Percentiles rank a stretch among this genome's conserved stretches.
Conservation (phyloP, 2,797 vertebrate species). For the Ptychobarbus kaznakovi region DNA sequence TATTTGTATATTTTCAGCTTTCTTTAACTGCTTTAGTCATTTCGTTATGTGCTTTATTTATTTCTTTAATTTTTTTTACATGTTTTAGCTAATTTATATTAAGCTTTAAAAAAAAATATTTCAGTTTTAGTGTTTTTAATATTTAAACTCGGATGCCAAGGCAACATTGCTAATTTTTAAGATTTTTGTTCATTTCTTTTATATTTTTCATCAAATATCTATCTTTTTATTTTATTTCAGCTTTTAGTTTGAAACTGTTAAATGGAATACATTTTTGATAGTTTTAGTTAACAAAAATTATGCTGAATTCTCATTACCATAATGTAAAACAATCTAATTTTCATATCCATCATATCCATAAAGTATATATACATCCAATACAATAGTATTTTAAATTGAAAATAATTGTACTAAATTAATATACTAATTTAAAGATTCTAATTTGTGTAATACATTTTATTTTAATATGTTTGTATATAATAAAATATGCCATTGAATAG, state of each 20-base stretch:
- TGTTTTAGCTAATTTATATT: no score
- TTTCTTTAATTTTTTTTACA: background rate
- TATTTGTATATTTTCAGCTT: background rate
- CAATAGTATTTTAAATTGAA: no score
- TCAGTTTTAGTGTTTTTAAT: no score
- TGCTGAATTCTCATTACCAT: background rate
- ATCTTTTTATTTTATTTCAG: no score
- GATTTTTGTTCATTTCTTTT: no score
- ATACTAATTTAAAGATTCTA: background rate
- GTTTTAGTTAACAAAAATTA: background rate
- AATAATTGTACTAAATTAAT: background rate
- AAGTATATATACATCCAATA: background rate
- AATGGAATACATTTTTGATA: background rate
- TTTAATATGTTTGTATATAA: background rate
- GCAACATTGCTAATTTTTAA: no score
- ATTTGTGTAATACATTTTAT: background rate
- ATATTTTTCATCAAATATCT: no score
- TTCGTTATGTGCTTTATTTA: background rate
- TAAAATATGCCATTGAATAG: background rate
- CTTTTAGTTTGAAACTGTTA: background rate
- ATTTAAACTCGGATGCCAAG: no score
- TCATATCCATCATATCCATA: background rate
- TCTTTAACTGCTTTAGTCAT: background rate
- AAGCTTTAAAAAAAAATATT: no score
- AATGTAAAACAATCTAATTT: background rate